phyloP scores from a whole-genome alignment of 2,113 vertebrate genomes.

The Brachypteracias leptosomus region DNA sequence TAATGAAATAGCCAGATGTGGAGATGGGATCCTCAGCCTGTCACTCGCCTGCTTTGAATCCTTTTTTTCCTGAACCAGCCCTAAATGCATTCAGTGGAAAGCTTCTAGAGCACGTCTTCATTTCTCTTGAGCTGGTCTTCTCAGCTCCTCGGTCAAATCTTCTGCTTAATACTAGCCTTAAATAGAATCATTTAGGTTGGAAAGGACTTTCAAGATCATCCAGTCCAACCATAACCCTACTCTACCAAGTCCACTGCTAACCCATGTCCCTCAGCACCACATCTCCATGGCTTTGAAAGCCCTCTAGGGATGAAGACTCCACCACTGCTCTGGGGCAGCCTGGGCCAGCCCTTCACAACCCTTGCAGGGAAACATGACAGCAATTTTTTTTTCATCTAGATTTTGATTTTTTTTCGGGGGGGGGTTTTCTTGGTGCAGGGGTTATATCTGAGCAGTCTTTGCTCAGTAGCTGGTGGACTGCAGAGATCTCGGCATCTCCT shows the following conservation, averaged over 20 bases:
- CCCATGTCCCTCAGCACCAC: no score
- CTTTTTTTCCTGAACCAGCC: neutral
- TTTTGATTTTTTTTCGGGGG: neutral
- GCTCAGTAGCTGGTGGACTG: neutral
- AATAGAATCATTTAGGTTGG: neutral
- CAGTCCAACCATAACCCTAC: no score
- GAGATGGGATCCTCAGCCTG: neutral
- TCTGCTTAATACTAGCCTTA: neutral
- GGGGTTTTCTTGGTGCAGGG: neutral
- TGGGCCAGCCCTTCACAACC: no score
- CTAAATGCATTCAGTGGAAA: neutral
- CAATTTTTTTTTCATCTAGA: neutral
- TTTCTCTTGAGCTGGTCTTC: neutral
- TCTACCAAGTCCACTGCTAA: no score
- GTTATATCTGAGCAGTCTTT: neutral
- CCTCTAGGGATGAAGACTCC: no score
- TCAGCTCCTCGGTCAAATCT: neutral
- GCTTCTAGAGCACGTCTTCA: neutral
- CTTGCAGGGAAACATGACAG: neutral
- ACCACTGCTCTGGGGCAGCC: no score
- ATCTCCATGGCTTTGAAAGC: no score
- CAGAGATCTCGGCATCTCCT: neutral
- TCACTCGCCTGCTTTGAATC: neutral
- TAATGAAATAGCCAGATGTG: neutral
- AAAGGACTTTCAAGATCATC: no score